Percentiles rank a stretch among this genome's conserved stretches.
Conservation (phyloP, 2,797 vertebrate species). For the Centroberyx gerrardi region DNA sequence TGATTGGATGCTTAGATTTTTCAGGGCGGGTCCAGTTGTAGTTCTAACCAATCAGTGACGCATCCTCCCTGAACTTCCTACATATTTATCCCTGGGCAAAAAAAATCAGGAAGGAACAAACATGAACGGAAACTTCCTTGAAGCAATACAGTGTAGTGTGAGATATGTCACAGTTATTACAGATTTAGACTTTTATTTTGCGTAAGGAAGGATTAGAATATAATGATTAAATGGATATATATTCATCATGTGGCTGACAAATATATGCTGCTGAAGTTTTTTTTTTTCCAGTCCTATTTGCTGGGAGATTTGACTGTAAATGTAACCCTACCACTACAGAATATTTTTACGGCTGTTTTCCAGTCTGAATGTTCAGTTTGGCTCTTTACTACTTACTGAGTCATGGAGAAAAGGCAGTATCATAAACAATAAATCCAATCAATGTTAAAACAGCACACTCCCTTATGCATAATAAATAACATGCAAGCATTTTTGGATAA, state of each 20-base stretch:
- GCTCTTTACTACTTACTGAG: not conserved
- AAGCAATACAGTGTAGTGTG: not conserved
- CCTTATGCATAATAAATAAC: slow-evolving; percentile 17
- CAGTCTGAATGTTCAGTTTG: too few species aligned
- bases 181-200: not conserved
- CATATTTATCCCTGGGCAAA: not conserved
- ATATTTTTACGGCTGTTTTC: not conserved
- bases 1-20: slow-evolving; percentile 58
- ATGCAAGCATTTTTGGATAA: slow-evolving; percentile 34
- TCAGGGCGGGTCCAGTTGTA: slow-evolving; percentile 30
- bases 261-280: too few species aligned
- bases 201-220: too few species aligned
- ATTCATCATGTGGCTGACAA: not conserved
- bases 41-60: slow-evolving; percentile 54
- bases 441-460: not conserved
- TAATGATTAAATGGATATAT: too few species aligned
- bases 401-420: not conserved
- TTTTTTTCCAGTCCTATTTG: not conserved
- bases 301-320: too few species aligned
- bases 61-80: not conserved
- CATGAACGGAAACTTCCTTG: too few species aligned
- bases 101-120: too few species aligned
- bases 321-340: too few species aligned
- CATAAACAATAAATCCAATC: not conserved
- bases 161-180: not conserved